Evolutionary conservation across 2,797 vertebrate genomes (phyloP), one percentile per base, ranked within the genome.

Genomic region (Australoheros facetus): DNA sequence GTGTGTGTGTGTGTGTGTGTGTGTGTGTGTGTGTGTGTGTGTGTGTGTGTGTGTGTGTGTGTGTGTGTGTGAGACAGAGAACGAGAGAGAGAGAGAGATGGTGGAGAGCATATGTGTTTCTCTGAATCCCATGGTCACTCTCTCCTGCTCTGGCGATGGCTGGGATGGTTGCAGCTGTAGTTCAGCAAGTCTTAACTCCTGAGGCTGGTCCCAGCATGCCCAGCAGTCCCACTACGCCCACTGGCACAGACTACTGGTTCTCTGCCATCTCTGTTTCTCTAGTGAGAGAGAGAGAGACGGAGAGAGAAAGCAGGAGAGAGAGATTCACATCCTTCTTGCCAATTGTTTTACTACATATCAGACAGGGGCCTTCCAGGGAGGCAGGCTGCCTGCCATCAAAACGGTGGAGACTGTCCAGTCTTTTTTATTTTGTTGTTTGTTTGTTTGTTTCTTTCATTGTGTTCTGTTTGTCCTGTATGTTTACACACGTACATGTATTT

Each of bases 271-370:
- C 66, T 57, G 45, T 72, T 71, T 58, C 55, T 16, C 60, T 19
- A 69, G 77, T 42, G 75, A 6, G 53, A 1, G 66, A 5, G 81
- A 9, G 82, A 10, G 58, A 30, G 79, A 7, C 42, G 66, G 56
- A 45, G 14, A 54, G n/a, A 64, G 60, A 23, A 64, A 56, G 51
- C 7, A 30, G 60, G 79, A 64, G 54, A 84, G 74, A 84, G 84
- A 72, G 75, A 88, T 73, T 85, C 77, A 75, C 83, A 73, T 83
- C 85, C 83, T 70, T 83, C 77, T 86, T 93, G 94, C 93, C 94
- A 94, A 93, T 87, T 87, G 89, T 92, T 90, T 89, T 89, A 77
- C 90, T 86, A 87, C 75, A 77, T 92, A 94, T 94, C 90, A 92
- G 89, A 89, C 88, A 77, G 86, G 79, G 85, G 83, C 89, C 75